Evolutionary conservation across 2,797 vertebrate species (phyloP).

Genomic region (Tinamus major): DNA sequence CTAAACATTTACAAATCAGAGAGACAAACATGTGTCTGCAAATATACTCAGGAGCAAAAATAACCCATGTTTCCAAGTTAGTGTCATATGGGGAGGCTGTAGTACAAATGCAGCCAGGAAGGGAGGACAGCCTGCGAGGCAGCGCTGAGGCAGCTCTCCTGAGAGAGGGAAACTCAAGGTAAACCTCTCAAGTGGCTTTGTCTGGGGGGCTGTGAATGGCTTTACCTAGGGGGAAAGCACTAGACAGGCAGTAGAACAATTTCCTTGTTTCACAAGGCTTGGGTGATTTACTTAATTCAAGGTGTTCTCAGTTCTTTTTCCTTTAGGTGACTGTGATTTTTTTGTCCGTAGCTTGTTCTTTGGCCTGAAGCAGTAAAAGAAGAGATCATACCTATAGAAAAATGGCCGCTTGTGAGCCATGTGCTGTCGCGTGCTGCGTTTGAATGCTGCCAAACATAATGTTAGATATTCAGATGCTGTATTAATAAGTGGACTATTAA

Average conservation of each 20-base stretch:
- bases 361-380: neutral
- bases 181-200: neutral
- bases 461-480: neutral
- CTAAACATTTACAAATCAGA: neutral
- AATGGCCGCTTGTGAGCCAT: neutral
- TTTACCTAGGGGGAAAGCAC: neutral
- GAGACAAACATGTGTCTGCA: neutral
- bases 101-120: neutral
- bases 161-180: neutral
- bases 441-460: neutral
- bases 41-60: neutral
- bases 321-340: neutral
- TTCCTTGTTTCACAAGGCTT: neutral
- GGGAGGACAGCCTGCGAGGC: neutral
- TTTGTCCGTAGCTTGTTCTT: neutral
- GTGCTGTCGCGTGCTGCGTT: rapidly evolving
- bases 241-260: neutral
- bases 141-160: neutral
- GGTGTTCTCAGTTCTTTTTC: neutral
- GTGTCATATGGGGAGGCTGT: neutral
- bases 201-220: neutral
- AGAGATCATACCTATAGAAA: rapidly evolving
- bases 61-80: neutral
- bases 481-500: neutral
- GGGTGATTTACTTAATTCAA: neutral